Evolutionary conservation across 2,888 invertebrate species (phyloP).

Genomic region (Agapostemon virescens): DNA sequence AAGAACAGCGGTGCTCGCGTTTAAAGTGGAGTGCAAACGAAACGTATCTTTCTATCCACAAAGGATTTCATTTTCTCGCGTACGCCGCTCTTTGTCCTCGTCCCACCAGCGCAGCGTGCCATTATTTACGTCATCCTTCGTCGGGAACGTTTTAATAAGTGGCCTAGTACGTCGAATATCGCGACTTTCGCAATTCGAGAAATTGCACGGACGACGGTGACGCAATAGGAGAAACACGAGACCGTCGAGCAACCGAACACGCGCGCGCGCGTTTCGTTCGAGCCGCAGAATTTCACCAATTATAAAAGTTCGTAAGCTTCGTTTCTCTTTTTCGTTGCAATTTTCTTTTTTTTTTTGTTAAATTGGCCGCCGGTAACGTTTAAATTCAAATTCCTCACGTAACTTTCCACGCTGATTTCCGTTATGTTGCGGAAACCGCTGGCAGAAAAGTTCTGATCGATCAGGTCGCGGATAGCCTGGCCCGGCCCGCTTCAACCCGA

Average conservation of each 20-base stretch:
- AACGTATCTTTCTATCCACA: slow-evolving; percentile 33
- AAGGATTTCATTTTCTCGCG: slow-evolving; percentile 38
- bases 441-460: slow-evolving; percentile 31
- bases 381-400: slow-evolving; percentile 51
- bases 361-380: slow-evolving; percentile 36
- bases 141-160: slow-evolving; percentile 51
- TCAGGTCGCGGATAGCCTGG: slow-evolving; percentile 16
- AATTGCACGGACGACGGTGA: slow-evolving; percentile 24
- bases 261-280: neutral
- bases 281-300: slow-evolving; percentile 33
- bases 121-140: slow-evolving; percentile 33
- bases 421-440: slow-evolving; percentile 19
- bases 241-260: neutral
- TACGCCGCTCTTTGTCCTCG: neutral
- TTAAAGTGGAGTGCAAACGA: slow-evolving; percentile 16
- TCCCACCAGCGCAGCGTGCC: neutral
- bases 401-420: slow-evolving; percentile 27
- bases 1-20: neutral
- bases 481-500: neutral
- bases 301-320: slow-evolving; percentile 41
- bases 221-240: neutral
- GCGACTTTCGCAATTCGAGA: slow-evolving; percentile 44
- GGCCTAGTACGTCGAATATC: neutral
- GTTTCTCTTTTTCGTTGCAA: neutral
- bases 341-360: neutral